Evolutionary conservation across 2,797 vertebrate genomes (phyloP).

Genomic region (Hippoglossus hippoglossus): DNA sequence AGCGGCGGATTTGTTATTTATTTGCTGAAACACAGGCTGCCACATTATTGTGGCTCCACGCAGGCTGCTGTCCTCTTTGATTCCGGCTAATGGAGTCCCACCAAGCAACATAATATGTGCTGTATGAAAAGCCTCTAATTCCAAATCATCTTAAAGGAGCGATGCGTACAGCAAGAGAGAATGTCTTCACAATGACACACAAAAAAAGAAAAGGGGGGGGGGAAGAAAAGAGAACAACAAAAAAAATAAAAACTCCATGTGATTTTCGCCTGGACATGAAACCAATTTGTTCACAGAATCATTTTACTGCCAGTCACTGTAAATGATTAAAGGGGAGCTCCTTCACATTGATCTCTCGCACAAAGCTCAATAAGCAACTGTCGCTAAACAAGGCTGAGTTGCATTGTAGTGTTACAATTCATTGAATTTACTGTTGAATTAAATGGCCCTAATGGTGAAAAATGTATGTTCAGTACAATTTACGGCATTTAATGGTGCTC

Average conservation of each 20-base stretch:
- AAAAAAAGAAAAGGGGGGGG: slow-evolving; percentile 35
- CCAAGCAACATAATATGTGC: slow-evolving; percentile 79
- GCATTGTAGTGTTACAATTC: slow-evolving; percentile 12
- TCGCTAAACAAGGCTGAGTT: slow-evolving; percentile 44
- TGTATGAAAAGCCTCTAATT: slow-evolving; percentile 81
- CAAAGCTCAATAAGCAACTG: slow-evolving; percentile 62
- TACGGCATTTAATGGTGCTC: slow-evolving; percentile 37
- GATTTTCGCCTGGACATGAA: slow-evolving; percentile 74
- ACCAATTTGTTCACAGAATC: slow-evolving; percentile 73
- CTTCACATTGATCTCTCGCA: slow-evolving; percentile 69
- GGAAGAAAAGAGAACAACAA: slow-evolving; percentile 54
- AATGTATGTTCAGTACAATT: slow-evolving; percentile 23
- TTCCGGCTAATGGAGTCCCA: slow-evolving; percentile 84
- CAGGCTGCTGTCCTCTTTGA: slow-evolving; percentile 81
- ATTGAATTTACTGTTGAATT: slow-evolving; percentile 18
- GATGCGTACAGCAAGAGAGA: slow-evolving; percentile 64
- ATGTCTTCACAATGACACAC: slow-evolving; percentile 65
- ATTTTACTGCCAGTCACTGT: slow-evolving; percentile 64
- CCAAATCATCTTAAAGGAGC: slow-evolving; percentile 81
- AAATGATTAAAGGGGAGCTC: slow-evolving; percentile 70
- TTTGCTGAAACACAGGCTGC: slow-evolving; percentile 81
- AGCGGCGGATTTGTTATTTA: slow-evolving; percentile 81
- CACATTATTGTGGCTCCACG: slow-evolving; percentile 72
- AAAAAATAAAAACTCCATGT: slow-evolving; percentile 62
- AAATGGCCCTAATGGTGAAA: background rate